These are phyloP conservation scores for Drosophila eohydei DNA, from an alignment of 2,888 invertebrate genomes.

Conservation along the genomic window DNA sequence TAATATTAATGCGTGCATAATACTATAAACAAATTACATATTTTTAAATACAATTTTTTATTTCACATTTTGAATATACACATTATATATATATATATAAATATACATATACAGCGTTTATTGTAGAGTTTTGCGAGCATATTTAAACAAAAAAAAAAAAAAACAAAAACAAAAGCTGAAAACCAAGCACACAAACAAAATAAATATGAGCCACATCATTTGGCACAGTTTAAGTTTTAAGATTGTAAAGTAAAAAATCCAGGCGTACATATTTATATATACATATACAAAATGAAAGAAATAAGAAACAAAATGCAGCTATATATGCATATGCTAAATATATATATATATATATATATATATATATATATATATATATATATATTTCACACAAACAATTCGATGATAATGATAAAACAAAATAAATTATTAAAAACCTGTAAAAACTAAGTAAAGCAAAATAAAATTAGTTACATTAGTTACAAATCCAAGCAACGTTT, in stretches of 20 bases:
- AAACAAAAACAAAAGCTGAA: slow-evolving; percentile 52
- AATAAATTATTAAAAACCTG: slow-evolving; percentile 73
- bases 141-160: slow-evolving; percentile 58
- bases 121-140: slow-evolving; percentile 78
- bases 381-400: slow-evolving; percentile 63
- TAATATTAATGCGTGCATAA: slow-evolving; percentile 52
- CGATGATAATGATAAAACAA: slow-evolving; percentile 73
- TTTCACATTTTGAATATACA: slow-evolving; percentile 76
- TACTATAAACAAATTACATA: slow-evolving; percentile 63
- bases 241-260: slow-evolving; percentile 76
- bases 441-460: slow-evolving; percentile 80
- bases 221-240: slow-evolving; percentile 69
- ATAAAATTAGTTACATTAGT: slow-evolving; percentile 81
- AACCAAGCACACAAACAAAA: slow-evolving; percentile 62
- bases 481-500: slow-evolving; percentile 68
- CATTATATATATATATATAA: slow-evolving; percentile 58
- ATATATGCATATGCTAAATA: slow-evolving; percentile 69
- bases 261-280: slow-evolving; percentile 76
- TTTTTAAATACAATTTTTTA: slow-evolving; percentile 76
- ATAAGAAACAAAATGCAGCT: slow-evolving; percentile 48
- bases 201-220: slow-evolving; percentile 59
- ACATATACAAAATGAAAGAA: slow-evolving; percentile 62
- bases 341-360: slow-evolving; percentile 45
- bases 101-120: slow-evolving; percentile 62
- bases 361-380: slow-evolving; percentile 56